Evolutionary conservation across 2,888 invertebrate species (phyloP), one percentile per base, ranked within the genome.

Genomic region (Platycnemis pennipes): DNA sequence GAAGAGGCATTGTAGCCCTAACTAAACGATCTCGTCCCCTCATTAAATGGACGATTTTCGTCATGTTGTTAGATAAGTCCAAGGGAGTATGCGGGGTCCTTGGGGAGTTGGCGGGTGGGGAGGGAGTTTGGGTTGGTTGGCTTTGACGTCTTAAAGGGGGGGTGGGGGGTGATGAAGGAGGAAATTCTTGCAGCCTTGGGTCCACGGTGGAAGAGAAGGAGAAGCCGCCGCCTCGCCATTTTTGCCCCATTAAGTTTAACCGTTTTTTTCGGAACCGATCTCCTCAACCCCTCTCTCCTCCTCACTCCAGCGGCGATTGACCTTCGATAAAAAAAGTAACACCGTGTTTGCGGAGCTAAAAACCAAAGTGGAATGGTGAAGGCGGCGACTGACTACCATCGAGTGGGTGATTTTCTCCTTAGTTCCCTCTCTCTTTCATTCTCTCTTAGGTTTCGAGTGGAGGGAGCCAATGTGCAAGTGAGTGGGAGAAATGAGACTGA

Each of bases 1-100:
- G 77, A 77, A 11, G 37, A 37, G 31, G 37, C 42, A 45, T 44
- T 63, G 63, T 44, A 42, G 53, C 44, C 44, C 91, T 91, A 91
- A 91, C 91, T 56, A 91, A 91, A 91, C 91, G 91, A 91, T 91
- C 91, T 91, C 91, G 91, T 91, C 45, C 63, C 91, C 91, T 91
- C 91, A 91, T 91, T 91, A 91, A 91, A 91, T 63, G 91, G 91
- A 44, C 91, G 91, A 91, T 63, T 91, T 91, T 91, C 77, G 91
- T 91, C 91, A 63, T 91, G 91, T 91, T 91, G 42, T 26, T n/a
- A 91, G 63, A 91, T 69, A 91, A 91, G 91, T 56, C 44, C n/a
- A 26, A 26, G 69, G n/a, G 37, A 37, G 37, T 77, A 77, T 37
- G 77, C 77, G 77, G 63, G 77, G 11, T 37, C 31, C 37, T 31